These are phyloP conservation scores for Oconnorella tubifera DNA, from an alignment of 2,888 invertebrate genomes.

Conservation along the genomic window DNA sequence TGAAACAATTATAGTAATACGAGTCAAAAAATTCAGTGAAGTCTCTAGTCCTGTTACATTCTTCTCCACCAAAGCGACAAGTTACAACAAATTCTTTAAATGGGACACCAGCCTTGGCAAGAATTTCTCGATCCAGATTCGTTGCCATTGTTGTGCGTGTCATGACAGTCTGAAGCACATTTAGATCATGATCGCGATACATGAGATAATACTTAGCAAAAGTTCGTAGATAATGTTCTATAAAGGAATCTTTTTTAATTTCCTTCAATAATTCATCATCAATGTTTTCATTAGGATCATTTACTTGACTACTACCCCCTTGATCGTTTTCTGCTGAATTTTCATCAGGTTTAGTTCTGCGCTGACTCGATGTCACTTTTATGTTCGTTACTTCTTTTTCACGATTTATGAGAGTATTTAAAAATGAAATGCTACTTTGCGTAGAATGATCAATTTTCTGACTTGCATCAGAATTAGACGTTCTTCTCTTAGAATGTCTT, in stretches of 20 bases:
- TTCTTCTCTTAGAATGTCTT: too few species aligned
- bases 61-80: conserved; percentile 30
- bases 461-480: too few species aligned
- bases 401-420: too few species aligned
- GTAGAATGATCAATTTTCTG: too few species aligned
- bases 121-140: conserved; percentile 23
- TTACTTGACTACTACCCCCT: too few species aligned
- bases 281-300: too few species aligned
- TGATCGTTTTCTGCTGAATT: too few species aligned
- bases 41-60: conserved; percentile 26
- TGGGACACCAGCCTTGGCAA: conserved; percentile 29
- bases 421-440: too few species aligned
- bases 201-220: conserved; percentile 32
- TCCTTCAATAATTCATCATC: too few species aligned
- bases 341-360: too few species aligned
- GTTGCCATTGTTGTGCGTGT: conserved; percentile 32
- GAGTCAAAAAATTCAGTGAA: conserved; percentile 34
- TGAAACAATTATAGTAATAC: conserved; percentile 36
- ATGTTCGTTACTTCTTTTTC: too few species aligned
- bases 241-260: conserved; percentile 23
- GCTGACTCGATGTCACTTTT: too few species aligned
- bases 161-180: conserved; percentile 30
- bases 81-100: conserved; percentile 36
- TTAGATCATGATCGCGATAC: conserved; percentile 19
- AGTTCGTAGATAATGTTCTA: conserved; percentile 26